A percentile compares a stretch with the other conserved stretches of the same genome.
Conservation (phyloP, 2,797 vertebrate genomes). For the Peromyscus attwateri region DNA sequence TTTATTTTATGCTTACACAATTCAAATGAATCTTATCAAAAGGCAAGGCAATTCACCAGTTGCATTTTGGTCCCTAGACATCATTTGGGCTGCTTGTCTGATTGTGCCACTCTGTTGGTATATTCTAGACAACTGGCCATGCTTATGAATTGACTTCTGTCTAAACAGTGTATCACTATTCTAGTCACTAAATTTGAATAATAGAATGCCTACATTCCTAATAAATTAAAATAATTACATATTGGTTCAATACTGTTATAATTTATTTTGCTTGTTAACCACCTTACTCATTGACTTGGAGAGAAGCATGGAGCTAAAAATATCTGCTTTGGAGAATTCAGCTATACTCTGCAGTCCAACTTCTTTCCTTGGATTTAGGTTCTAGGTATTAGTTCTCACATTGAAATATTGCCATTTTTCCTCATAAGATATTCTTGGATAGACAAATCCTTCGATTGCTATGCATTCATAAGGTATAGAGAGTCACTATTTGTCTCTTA, state of each 20-base stretch:
- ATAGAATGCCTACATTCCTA: not conserved
- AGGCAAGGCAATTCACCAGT: too few relatives aligned
- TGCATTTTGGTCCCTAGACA: not conserved
- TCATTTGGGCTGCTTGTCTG: not conserved
- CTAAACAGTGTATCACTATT: not conserved
- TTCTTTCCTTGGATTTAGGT: not conserved
- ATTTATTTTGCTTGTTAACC: not conserved
- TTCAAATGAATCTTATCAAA: not conserved
- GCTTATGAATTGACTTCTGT: not conserved
- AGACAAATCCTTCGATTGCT: not conserved
- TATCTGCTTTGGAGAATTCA: too few relatives aligned
- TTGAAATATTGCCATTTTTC: not conserved
- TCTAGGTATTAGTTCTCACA: not conserved
- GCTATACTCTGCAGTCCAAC: not conserved
- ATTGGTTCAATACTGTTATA: not conserved
- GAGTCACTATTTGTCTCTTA: not conserved
- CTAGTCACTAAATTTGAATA: not conserved
- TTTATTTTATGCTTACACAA: not conserved
- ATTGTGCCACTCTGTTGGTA: not conserved
- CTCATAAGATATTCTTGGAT: not conserved
- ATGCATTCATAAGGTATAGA: not conserved
- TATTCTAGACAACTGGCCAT: not conserved
- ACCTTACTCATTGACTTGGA: not conserved
- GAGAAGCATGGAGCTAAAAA: not conserved
- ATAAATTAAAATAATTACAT: not conserved